Conservation (phyloP, 2,888 invertebrate species). For the Drosophila parthenogenetica region DNA sequence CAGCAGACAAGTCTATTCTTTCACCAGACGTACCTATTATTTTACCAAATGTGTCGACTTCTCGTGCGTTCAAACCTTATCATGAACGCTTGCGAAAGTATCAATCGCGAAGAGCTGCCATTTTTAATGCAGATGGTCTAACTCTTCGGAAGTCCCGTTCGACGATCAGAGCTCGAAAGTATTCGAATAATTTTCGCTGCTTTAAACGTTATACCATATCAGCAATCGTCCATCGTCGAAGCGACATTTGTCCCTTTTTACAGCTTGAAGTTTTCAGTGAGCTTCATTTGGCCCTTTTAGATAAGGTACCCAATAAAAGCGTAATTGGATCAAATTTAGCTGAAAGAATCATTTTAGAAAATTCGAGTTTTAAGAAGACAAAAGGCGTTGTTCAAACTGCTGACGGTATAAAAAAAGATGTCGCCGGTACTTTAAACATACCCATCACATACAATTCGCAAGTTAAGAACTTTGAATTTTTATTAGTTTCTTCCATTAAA, state of each 20-base stretch:
- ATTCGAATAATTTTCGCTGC: background rate
- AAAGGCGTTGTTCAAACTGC: too few relatives aligned
- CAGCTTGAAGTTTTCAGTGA: background rate
- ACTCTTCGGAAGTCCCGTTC: background rate
- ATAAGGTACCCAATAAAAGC: slow-evolving; percentile 12
- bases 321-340: background rate
- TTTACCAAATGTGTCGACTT: background rate
- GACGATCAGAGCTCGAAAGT: background rate
- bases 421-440: background rate
- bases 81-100: background rate
- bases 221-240: slow-evolving; percentile 3
- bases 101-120: background rate
- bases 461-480: background rate
- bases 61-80: slow-evolving; percentile 2
- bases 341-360: background rate
- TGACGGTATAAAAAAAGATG: too few relatives aligned
- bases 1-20: too few relatives aligned
- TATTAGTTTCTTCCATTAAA: slow-evolving; percentile 5
- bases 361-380: background rate
- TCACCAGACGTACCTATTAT: background rate
- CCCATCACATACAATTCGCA: slow-evolving; percentile 1
- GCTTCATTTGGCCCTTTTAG: background rate
- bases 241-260: slow-evolving; percentile 12
- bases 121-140: background rate
- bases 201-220: background rate